These are phyloP conservation scores for Promerops cafer DNA, from an alignment of 2,113 vertebrate genomes.

Conservation along the genomic window DNA sequence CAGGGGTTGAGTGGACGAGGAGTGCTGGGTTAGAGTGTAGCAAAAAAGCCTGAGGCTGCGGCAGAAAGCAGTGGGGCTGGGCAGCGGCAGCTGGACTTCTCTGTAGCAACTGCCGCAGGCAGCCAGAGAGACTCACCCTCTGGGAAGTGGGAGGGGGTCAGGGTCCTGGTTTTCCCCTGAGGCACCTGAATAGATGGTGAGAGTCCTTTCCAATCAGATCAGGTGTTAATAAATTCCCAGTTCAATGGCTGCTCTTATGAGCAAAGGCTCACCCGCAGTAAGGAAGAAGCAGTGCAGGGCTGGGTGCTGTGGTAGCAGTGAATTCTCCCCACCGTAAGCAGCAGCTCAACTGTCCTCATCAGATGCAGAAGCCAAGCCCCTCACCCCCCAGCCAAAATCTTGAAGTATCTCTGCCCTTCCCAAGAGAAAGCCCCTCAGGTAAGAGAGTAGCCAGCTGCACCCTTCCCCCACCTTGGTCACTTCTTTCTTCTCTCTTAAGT, in stretches of 20 bases:
- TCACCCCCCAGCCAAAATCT: no score
- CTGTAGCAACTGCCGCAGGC: accelerated
- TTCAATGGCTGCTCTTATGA: not conserved
- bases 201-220: not conserved
- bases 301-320: not conserved
- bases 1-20: accelerated
- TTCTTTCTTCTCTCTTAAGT: not conserved
- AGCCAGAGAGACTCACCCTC: accelerated
- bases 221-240: not conserved
- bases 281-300: not conserved
- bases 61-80: not conserved
- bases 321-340: not conserved
- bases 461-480: not conserved
- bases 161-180: not conserved
- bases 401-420: not conserved
- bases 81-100: not conserved
- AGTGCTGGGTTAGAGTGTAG: not conserved
- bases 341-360: not conserved
- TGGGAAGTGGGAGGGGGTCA: not conserved
- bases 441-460: not conserved
- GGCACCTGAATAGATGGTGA: not conserved
- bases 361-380: not conserved
- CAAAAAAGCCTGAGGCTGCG: accelerated
- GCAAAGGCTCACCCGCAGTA: not conserved
- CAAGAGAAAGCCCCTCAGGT: not conserved